phyloP scores from a whole-genome alignment of 2,113 vertebrate genomes.

The Accipiter cooperii region DNA sequence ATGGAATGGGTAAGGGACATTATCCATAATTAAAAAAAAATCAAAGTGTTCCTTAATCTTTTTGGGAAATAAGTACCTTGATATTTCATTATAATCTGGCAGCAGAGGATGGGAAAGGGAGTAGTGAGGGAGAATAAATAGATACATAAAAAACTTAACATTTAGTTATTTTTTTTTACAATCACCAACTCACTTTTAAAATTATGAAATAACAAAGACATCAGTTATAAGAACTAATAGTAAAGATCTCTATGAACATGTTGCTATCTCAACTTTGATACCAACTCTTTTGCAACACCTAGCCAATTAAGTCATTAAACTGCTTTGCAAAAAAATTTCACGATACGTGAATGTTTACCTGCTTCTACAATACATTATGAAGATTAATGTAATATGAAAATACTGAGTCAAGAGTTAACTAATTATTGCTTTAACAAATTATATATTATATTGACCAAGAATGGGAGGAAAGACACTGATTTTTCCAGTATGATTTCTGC shows the following conservation, averaged over 20 bases:
- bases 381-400: not conserved
- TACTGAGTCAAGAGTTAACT: not conserved
- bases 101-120: not conserved
- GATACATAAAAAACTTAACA: not conserved
- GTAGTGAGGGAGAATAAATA: not conserved
- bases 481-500: not conserved
- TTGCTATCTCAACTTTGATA: not conserved
- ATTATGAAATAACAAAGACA: not conserved
- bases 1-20: not conserved
- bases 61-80: not conserved
- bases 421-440: not conserved
- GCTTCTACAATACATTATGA: not conserved
- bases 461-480: not conserved
- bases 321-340: not conserved
- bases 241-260: not conserved
- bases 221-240: not conserved
- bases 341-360: not conserved
- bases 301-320: not conserved
- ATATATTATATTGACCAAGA: not conserved
- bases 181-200: not conserved
- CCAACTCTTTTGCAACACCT: not conserved
- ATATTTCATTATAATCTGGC: not conserved
- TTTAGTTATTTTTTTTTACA: not conserved
- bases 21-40: not conserved
- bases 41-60: not conserved